Conservation (phyloP, 35 echinoderm and acorn worm genomes). For the Holothuria glaberrima region DNA sequence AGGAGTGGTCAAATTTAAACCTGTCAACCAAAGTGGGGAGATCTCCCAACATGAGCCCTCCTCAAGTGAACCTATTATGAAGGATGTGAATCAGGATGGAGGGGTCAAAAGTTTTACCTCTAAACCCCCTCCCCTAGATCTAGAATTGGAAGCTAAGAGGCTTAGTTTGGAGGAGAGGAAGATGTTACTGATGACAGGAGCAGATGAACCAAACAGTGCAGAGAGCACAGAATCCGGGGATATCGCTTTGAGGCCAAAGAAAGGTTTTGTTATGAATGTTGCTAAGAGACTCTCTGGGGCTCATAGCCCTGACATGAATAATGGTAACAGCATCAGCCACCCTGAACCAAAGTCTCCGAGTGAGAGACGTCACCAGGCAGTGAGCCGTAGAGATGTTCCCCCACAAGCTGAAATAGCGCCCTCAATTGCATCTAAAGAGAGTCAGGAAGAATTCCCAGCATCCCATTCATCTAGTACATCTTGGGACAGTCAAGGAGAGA, state of each 20-base stretch:
- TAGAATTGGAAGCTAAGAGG: slow-evolving; percentile 47
- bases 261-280: slow-evolving; percentile 58
- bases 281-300: slow-evolving; percentile 40
- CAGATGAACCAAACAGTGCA: not conserved
- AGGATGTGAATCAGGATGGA: not conserved
- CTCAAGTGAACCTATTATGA: not conserved
- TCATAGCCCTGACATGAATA: slow-evolving; percentile 57
- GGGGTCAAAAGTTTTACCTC: not conserved
- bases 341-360: slow-evolving; percentile 20
- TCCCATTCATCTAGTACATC: slow-evolving; percentile 34
- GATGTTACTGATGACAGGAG: slow-evolving; percentile 42
- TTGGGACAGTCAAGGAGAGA: slow-evolving; percentile 43
- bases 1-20: slow-evolving; percentile 66
- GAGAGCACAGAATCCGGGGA: slow-evolving; percentile 53
- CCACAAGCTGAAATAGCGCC: slow-evolving; percentile 56
- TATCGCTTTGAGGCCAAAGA: slow-evolving; percentile 51
- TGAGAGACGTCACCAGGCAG: slow-evolving; percentile 27
- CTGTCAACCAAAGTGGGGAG: slow-evolving; percentile 44
- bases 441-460: not conserved
- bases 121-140: not conserved
- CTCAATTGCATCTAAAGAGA: slow-evolving; percentile 36
- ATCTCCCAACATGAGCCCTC: slow-evolving; percentile 32
- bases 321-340: not conserved
- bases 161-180: slow-evolving; percentile 60
- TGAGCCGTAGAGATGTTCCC: slow-evolving; percentile 39